These are phyloP conservation scores for Intellagama lesueurii DNA, from an alignment of 2,797 vertebrate genomes.

Conservation along the genomic window DNA sequence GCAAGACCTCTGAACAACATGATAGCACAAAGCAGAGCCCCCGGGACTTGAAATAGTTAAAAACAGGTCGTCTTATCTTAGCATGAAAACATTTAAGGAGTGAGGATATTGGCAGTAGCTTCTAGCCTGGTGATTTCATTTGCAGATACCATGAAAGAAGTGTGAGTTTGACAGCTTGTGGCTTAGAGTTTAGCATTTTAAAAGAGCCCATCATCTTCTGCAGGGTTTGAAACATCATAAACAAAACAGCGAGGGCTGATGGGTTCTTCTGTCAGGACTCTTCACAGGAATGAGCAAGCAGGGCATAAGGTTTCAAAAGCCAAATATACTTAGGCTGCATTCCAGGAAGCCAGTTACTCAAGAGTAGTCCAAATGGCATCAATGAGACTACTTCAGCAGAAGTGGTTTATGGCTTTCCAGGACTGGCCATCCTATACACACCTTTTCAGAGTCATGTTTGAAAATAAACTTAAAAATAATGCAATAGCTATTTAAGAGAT, in stretches of 20 bases:
- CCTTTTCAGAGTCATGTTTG: background rate
- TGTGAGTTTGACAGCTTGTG: slow-evolving; percentile 1
- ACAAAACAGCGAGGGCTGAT: background rate
- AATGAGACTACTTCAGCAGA: background rate
- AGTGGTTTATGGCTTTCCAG: background rate
- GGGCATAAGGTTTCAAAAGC: background rate
- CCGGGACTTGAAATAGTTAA: slow-evolving; percentile 24
- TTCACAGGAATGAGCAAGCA: background rate
- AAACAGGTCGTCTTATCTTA: slow-evolving; percentile 36
- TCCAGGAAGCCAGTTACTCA: slow-evolving; percentile 12
- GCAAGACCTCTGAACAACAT: background rate
- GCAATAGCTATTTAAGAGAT: background rate
- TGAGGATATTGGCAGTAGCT: slow-evolving; percentile 41
- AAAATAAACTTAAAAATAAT: background rate
- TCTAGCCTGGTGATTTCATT: slow-evolving; percentile 41
- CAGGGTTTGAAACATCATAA: slow-evolving; percentile 5
- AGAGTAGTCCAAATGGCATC: background rate
- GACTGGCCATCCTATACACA: background rate
- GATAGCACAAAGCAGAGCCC: background rate
- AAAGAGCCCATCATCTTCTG: background rate
- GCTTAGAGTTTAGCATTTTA: slow-evolving; percentile 40
- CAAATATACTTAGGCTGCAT: background rate
- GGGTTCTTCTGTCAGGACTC: background rate
- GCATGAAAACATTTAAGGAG: slow-evolving; percentile 34
- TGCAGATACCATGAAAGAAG: background rate